A percentile compares a stretch with the other conserved stretches of the same genome.
Conservation (phyloP, 2,888 invertebrate species). For the Cryptocephalus moraei region DNA sequence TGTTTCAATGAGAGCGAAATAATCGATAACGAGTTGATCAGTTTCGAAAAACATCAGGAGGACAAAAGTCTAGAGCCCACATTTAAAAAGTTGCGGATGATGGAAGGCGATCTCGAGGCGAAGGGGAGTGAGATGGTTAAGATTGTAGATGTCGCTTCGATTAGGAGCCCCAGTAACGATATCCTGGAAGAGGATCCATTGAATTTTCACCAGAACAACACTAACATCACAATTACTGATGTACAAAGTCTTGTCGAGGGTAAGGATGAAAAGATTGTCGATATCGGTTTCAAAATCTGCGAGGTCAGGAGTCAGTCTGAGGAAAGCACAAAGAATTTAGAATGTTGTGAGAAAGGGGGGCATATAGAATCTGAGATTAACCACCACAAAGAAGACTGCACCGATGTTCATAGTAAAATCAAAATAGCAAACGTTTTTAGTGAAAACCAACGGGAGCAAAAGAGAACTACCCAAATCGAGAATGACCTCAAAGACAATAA, state of each 20-base stretch:
- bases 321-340: too few species aligned
- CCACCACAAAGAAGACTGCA: neutral
- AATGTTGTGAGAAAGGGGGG: neutral
- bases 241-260: slow-evolving; percentile 13
- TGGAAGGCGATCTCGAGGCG: neutral
- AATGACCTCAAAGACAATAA: too few species aligned
- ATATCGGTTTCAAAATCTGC: neutral
- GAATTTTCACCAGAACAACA: slow-evolving; percentile 7
- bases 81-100: slow-evolving; percentile 10
- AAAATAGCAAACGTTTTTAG: neutral
- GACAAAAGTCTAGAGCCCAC: neutral
- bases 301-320: neutral
- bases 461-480: neutral
- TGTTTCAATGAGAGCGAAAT: slow-evolving; percentile 15
- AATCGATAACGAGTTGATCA: slow-evolving; percentile 17
- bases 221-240: slow-evolving; percentile 12
- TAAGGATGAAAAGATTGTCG: neutral
- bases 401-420: neutral
- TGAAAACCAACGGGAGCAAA: neutral
- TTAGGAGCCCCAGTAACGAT: slow-evolving; percentile 1
- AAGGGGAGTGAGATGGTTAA: neutral
- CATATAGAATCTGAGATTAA: neutral
- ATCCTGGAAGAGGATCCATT: slow-evolving; percentile 9
- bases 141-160: slow-evolving; percentile 4
- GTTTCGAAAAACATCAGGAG: neutral